phyloP scores from a whole-genome alignment of 2,888 invertebrate genomes.

The Junonia oenone region DNA sequence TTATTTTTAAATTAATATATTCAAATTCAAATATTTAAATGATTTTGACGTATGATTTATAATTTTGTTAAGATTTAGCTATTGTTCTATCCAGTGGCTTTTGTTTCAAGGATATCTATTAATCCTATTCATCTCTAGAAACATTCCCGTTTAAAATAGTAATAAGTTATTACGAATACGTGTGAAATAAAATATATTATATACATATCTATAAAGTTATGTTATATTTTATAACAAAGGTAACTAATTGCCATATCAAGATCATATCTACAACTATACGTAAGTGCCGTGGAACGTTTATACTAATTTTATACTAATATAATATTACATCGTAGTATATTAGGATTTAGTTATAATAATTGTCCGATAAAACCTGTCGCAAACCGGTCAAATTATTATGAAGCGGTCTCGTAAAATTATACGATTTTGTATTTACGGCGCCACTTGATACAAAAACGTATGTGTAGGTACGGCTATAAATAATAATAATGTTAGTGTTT shows the following conservation, averaged over 20 bases:
- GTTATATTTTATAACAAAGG: neutral
- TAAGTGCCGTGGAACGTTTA: neutral
- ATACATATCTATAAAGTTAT: neutral
- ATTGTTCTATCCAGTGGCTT: too few relatives aligned
- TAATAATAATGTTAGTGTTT: neutral
- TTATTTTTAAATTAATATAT: too few relatives aligned
- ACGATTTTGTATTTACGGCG: conserved; percentile 18
- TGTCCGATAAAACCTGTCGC: conserved; percentile 3
- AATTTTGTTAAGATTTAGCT: too few relatives aligned
- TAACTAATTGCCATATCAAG: neutral
- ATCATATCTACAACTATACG: neutral
- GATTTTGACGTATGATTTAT: too few relatives aligned
- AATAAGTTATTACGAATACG: too few relatives aligned
- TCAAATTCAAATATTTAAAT: too few relatives aligned
- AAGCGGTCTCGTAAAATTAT: conserved; percentile 8
- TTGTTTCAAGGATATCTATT: too few relatives aligned
- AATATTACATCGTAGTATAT: neutral
- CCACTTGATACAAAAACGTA: conserved; percentile 9
- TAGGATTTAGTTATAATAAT: neutral
- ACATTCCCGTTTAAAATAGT: too few relatives aligned
- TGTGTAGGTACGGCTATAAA: neutral
- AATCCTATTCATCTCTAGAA: too few relatives aligned
- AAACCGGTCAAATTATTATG: conserved; percentile 12
- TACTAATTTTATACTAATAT: neutral
- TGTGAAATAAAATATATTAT: too few relatives aligned